Percentiles rank a stretch among this genome's conserved stretches.
phyloP scores from a whole-genome alignment of 2,113 vertebrate species.

The Oncorhynchus nerka region DNA sequence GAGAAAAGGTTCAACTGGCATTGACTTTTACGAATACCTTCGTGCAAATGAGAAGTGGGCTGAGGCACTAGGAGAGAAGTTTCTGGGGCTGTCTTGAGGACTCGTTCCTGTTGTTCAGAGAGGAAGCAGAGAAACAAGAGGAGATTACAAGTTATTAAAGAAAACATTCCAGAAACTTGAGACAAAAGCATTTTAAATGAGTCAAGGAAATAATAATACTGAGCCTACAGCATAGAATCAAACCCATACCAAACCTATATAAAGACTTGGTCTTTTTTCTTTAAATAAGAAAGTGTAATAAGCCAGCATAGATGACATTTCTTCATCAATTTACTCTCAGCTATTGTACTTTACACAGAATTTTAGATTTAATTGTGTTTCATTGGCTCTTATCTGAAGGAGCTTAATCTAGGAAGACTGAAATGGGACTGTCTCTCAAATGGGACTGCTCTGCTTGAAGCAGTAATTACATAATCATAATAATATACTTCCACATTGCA shows the following conservation, averaged over 20 bases:
- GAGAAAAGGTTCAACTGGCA: no score
- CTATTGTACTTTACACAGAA: no score
- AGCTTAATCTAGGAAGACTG: background rate
- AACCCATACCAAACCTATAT: background rate
- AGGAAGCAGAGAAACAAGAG: slow-evolving; percentile 4
- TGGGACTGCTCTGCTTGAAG: no score
- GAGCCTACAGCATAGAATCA: background rate
- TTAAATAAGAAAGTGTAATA: no score
- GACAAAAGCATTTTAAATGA: no score
- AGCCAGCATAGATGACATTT: no score
- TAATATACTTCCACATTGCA: no score
- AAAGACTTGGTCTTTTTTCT: no score
- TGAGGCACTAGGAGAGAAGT: slow-evolving; percentile 98
- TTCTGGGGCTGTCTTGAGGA: slow-evolving; percentile 96
- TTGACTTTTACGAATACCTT: slow-evolving; percentile 76
- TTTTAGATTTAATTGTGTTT: no score
- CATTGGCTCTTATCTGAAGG: background rate
- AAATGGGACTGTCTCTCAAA: background rate
- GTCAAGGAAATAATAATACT: background rate
- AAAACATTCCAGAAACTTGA: background rate
- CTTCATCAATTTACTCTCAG: no score
- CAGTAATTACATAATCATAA: no score
- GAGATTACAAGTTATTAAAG: background rate
- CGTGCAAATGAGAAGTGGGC: slow-evolving; percentile 97
- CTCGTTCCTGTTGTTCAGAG: slow-evolving; percentile 80